These are phyloP conservation scores for Nematolebias whitei DNA, from an alignment of 2,113 vertebrate species.

Conservation along the genomic window DNA sequence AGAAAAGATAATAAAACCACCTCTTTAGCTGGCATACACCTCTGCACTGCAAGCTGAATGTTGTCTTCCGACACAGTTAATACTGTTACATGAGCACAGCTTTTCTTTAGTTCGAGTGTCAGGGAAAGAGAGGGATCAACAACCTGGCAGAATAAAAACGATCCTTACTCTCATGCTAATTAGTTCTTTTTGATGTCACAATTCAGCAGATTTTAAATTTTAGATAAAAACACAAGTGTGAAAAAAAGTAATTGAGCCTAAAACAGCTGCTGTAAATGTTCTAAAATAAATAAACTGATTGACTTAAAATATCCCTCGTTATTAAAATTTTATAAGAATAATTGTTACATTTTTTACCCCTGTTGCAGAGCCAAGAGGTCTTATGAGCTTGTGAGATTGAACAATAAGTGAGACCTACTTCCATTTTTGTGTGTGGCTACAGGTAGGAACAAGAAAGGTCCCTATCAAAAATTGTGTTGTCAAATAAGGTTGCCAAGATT, in stretches of 20 bases:
- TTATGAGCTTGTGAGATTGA: too few species aligned
- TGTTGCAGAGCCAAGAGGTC: too few species aligned
- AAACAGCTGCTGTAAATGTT: background rate
- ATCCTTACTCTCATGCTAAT: conserved; percentile 25
- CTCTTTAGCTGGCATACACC: conserved; percentile 41
- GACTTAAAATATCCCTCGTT: background rate
- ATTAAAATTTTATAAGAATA: background rate
- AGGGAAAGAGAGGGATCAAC: conserved; percentile 25
- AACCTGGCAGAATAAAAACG: conserved; percentile 31
- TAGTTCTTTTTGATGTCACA: conserved; percentile 18
- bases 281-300: background rate
- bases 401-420: too few species aligned
- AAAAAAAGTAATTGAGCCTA: conserved; percentile 1
- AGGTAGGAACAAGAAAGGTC: too few species aligned
- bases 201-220: background rate
- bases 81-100: conserved; percentile 40
- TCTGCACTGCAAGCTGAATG: conserved; percentile 15
- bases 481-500: too few species aligned
- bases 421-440: too few species aligned
- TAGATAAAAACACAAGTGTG: conserved; percentile 2
- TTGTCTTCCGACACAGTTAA: conserved; percentile 42
- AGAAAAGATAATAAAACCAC: conserved; percentile 31
- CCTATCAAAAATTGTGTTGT: too few species aligned
- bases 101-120: conserved; percentile 14
- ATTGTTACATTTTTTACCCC: background rate